phyloP scores from a whole-genome alignment of 2,113 vertebrate genomes.

The Anolis sagrei region DNA sequence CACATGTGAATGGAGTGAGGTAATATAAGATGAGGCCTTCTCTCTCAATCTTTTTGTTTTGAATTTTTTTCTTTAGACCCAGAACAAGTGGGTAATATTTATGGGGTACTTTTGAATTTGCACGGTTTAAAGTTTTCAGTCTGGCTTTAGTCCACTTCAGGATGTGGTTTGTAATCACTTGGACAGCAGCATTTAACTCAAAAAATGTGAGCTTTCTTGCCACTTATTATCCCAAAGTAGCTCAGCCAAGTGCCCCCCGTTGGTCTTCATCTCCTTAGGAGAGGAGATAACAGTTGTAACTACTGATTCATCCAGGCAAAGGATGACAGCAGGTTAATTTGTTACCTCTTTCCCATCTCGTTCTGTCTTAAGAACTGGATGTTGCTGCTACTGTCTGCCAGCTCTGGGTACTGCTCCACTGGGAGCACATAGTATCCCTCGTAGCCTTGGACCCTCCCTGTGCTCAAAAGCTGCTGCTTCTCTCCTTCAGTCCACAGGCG shows the following conservation, averaged over 20 bases:
- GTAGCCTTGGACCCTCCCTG: slow-evolving; percentile 94
- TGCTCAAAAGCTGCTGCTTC: slow-evolving; percentile 93
- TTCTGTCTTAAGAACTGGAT: slow-evolving; percentile 99
- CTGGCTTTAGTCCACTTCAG: slow-evolving; percentile 81
- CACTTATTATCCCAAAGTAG: slow-evolving; percentile 89
- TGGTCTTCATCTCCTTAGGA: slow-evolving; percentile 95
- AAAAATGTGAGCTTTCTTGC: slow-evolving; percentile 86
- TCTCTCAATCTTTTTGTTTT: slow-evolving; percentile 35
- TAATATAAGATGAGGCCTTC: slow-evolving; percentile 79
- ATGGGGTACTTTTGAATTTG: slow-evolving; percentile 89
- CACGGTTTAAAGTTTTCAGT: slow-evolving; percentile 83
- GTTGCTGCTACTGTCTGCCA: slow-evolving; percentile 99
- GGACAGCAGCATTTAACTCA: slow-evolving; percentile 83
- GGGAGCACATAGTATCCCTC: slow-evolving; percentile 98
- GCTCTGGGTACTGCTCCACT: slow-evolving; percentile 98
- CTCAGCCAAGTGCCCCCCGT: slow-evolving; percentile 88
- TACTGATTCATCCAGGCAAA: slow-evolving; percentile 81
- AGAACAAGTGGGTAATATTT: slow-evolving; percentile 98
- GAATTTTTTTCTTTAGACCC: slow-evolving; percentile 82
- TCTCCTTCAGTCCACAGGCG: slow-evolving; percentile 98
- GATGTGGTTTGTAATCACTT: slow-evolving; percentile 74
- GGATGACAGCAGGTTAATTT: slow-evolving; percentile 87
- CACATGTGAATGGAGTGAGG: slow-evolving; percentile 81
- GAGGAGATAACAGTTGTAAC: slow-evolving; percentile 87
- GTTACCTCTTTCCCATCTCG: slow-evolving; percentile 99